Base-by-base conservation (phyloP, 2,888 invertebrate species). In the Meandrusa payeni region DNA sequence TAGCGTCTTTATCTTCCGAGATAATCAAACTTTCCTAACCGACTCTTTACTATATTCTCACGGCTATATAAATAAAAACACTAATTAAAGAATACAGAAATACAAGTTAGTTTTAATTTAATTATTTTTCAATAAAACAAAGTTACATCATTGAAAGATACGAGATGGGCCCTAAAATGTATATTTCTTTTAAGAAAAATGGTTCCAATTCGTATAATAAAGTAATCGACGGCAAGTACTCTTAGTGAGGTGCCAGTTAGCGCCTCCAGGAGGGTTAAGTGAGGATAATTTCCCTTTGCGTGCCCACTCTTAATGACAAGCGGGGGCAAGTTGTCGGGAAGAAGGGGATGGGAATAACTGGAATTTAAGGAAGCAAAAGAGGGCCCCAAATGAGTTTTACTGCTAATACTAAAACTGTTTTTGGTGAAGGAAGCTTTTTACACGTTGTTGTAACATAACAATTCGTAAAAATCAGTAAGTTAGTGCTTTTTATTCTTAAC, bases 201-300 rank as follows among this genome's bases (percentile, higher is more conserved):
- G 74, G 70, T 77, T 70, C 69, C 72, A 71, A 79, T 82, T 69
- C 75, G 77, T 75, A 77, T 83, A 81, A 85, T 83, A 83, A 83
- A 85, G 79, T 82, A 82, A 83, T 86, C 78, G 72, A 55, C 52
- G 64, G 51, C 62, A 67, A 85, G 82, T 64, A 72, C 81, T 71
- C 85, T 83, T 64, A 67, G 75, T 75, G 78, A 83, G 86, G 85
- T 85, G 81, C 81, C 82, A 87, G 86, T 87, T 86, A 85, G 76
- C 86, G 85, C 86, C 82, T 85, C 69, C 73, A 73, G 77, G 81
- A 79, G 85, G 85, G 83, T 82, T 83, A 85, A 87, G 81, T 82
- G 82, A 72, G 81, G 82, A 86, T 86, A 85, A 86, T 86, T 86
- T 85, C 81, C 81, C 78, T 83, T 81, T 80, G 81, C 85, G 82